Percentiles rank a stretch among this genome's conserved stretches.
Evolutionary conservation across 2,797 vertebrate genomes (phyloP).

Genomic region (Acropternis orthonyx): DNA sequence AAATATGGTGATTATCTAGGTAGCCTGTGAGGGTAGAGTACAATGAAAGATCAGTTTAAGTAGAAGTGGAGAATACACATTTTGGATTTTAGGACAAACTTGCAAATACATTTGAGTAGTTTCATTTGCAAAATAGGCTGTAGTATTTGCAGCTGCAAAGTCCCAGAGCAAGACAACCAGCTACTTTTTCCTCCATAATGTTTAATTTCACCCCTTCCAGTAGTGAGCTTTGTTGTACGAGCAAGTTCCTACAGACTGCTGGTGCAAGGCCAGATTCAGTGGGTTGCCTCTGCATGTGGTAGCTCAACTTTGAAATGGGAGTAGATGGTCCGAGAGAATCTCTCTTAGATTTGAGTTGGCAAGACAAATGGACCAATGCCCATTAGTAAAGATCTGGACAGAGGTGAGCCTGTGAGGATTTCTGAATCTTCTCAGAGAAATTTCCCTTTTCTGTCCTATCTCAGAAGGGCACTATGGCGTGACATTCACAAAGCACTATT

Average conservation of each 20-base stretch:
- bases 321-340: not conserved
- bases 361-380: fast-evolving
- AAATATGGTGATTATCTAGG: not conserved
- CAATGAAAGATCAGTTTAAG: not conserved
- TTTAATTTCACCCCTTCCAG: not conserved
- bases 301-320: not conserved
- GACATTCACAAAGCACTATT: not conserved
- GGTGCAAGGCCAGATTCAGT: fast-evolving
- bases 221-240: not conserved
- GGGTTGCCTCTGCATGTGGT: not conserved
- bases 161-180: not conserved
- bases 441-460: not conserved
- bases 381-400: not conserved
- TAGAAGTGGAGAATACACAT: not conserved
- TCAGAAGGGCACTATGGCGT: not conserved
- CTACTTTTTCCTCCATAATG: not conserved
- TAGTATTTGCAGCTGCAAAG: not conserved
- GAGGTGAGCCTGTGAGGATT: not conserved
- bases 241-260: not conserved
- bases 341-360: not conserved
- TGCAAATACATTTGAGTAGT: not conserved
- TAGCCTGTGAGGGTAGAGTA: not conserved
- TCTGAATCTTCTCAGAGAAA: not conserved
- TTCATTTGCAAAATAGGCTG: not conserved
- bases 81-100: not conserved